Percentiles rank a stretch among this genome's conserved stretches.
Evolutionary conservation across 1,140 invertebrate genomes (phyloP).

Genomic region (Cydia splendana): DNA sequence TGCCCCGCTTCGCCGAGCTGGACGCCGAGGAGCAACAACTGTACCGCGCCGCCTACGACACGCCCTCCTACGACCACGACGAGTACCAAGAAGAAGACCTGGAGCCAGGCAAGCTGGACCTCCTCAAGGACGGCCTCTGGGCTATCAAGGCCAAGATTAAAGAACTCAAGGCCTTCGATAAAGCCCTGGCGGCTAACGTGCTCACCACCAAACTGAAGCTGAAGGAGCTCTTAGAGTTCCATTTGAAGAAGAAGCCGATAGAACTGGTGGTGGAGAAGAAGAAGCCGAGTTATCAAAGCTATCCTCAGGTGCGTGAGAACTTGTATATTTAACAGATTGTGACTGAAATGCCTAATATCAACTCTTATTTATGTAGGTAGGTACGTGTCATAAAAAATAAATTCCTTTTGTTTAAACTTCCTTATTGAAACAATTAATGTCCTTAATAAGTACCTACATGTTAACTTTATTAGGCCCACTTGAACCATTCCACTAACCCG

Average conservation of each 20-base stretch:
- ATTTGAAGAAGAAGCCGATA: slow-evolving; percentile 55
- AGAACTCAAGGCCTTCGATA: slow-evolving; percentile 67
- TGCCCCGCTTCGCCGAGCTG: slow-evolving; percentile 58
- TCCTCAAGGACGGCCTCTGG: slow-evolving; percentile 67
- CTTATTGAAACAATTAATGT: too few relatives aligned
- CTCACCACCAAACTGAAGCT: slow-evolving; percentile 63
- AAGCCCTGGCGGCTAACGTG: slow-evolving; percentile 64
- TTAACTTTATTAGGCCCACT: too few relatives aligned
- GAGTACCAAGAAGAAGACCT: slow-evolving; percentile 54
- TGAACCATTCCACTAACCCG: too few relatives aligned
- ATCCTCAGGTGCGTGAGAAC: slow-evolving; percentile 50
- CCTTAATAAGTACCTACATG: too few relatives aligned
- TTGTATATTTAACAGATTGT: slow-evolving; percentile 5
- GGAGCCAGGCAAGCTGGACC: slow-evolving; percentile 55
- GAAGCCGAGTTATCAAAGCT: slow-evolving; percentile 50
- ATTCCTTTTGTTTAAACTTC: too few relatives aligned
- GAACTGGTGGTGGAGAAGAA: slow-evolving; percentile 48
- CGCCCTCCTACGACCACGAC: slow-evolving; percentile 57
- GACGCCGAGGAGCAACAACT: slow-evolving; percentile 66
- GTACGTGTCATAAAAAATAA: too few relatives aligned
- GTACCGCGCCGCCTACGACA: slow-evolving; percentile 64
- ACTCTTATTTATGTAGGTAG: too few relatives aligned
- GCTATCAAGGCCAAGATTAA: slow-evolving; percentile 65
- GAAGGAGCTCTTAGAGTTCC: slow-evolving; percentile 60
- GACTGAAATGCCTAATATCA: too few relatives aligned